phyloP scores from a whole-genome alignment of 2,888 invertebrate genomes.

The Chydorus sphaericus region DNA sequence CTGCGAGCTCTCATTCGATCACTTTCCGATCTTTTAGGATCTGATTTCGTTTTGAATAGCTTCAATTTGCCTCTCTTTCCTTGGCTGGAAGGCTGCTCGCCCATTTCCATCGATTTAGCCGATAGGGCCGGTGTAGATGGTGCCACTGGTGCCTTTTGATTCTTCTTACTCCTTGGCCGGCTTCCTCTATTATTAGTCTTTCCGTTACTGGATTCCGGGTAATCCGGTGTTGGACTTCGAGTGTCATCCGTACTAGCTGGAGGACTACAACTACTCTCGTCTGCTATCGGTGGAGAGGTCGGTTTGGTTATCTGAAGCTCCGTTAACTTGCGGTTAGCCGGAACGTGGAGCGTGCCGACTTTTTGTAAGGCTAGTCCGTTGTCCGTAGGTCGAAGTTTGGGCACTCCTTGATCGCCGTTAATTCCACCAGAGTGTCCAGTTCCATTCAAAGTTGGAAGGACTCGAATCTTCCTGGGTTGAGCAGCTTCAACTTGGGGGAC shows the following conservation, averaged over 20 bases:
- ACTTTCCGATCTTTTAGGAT: constrained; percentile 35
- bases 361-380: constrained; percentile 69
- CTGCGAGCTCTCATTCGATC: constrained; percentile 8
- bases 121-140: neutral
- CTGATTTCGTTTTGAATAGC: constrained; percentile 57
- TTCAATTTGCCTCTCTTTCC: constrained; percentile 26
- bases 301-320: constrained; percentile 2
- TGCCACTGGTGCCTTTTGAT: constrained; percentile 60
- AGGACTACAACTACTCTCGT: neutral
- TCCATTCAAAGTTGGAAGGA: neutral
- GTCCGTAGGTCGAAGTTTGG: constrained; percentile 50
- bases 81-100: neutral
- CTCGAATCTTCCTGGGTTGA: neutral
- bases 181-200: neutral
- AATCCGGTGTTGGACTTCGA: neutral
- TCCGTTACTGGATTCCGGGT: neutral
- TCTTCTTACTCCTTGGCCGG: constrained; percentile 43
- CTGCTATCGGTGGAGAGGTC: neutral
- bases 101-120: neutral
- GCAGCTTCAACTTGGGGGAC: no score
- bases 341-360: constrained; percentile 53
- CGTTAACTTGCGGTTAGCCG: constrained; percentile 41
- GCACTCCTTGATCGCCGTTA: constrained; percentile 40
- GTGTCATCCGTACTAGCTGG: neutral
- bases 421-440: neutral